Evolutionary conservation across 2,888 invertebrate species (phyloP).

Genomic region (Trisateles emortualis): DNA sequence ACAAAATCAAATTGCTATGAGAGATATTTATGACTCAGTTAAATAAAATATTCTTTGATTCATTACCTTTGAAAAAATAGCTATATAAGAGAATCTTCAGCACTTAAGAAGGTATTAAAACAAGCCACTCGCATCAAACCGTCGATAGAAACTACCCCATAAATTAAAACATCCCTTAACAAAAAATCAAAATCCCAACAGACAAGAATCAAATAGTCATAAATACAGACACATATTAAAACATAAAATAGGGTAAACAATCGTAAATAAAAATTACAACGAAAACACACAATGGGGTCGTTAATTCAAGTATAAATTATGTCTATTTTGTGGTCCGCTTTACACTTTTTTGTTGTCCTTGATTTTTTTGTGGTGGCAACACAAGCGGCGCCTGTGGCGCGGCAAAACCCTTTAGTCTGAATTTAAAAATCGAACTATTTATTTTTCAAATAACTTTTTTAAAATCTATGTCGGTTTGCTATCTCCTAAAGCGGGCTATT

Average conservation of each 20-base stretch:
- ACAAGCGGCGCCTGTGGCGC: conserved; percentile 79
- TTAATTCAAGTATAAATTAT: conserved; percentile 84
- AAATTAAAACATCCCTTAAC: conserved; percentile 70
- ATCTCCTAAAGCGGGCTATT: conserved; percentile 62
- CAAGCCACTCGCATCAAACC: conserved; percentile 62
- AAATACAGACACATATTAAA: conserved; percentile 83
- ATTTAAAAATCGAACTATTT: conserved; percentile 66
- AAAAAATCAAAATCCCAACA: conserved; percentile 66
- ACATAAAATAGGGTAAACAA: conserved; percentile 86
- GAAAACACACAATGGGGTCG: conserved; percentile 79
- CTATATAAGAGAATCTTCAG: conserved; percentile 31
- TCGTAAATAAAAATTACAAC: conserved; percentile 85
- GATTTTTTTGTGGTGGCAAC: conserved; percentile 72
- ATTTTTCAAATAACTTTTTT: conserved; percentile 47
- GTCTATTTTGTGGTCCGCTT: conserved; percentile 79
- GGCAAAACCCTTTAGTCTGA: conserved; percentile 76
- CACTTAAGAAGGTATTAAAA: conserved; percentile 42
- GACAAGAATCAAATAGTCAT: conserved; percentile 70
- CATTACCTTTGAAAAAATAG: conserved; percentile 19
- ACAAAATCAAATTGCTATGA: conserved; percentile 4
- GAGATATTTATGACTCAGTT: conserved; percentile 31
- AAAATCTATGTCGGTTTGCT: conserved; percentile 39
- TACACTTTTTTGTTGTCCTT: conserved; percentile 78
- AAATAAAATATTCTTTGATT: conserved; percentile 40
- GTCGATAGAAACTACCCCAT: conserved; percentile 68